Evolutionary conservation across 2,113 vertebrate genomes (phyloP).

Genomic region (Prochilodus magdalenae): DNA sequence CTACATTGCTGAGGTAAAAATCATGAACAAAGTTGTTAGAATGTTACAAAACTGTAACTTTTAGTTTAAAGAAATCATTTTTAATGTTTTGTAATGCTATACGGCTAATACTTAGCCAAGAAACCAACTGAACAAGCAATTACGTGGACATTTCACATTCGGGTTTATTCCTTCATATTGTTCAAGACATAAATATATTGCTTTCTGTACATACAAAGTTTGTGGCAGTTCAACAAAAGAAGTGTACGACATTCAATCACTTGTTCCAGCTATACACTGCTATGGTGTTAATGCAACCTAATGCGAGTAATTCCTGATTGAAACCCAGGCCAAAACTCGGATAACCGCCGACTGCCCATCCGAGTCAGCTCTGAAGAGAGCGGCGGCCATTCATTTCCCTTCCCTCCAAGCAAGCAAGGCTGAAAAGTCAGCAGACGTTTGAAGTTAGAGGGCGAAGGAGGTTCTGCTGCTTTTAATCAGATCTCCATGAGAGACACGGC

Average conservation of each 20-base stretch:
- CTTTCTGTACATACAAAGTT: constrained; percentile 38
- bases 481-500: background rate
- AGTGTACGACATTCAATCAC: background rate
- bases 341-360: background rate
- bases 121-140: background rate
- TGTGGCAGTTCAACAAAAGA: background rate
- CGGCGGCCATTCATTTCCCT: background rate
- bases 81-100: background rate
- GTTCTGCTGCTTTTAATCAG: constrained; percentile 2
- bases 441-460: background rate
- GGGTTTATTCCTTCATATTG: constrained; percentile 30
- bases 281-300: background rate
- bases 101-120: background rate
- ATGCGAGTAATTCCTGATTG: background rate
- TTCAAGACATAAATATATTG: constrained; percentile 44
- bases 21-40: no score
- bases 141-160: background rate
- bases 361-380: background rate
- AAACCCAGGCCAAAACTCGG: background rate
- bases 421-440: background rate
- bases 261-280: background rate
- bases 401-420: background rate
- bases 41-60: no score
- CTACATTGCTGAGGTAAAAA: no score
- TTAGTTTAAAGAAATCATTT: background rate